Base-by-base conservation (phyloP, 2,888 invertebrate genomes). In the Podabrus alpinus region DNA sequence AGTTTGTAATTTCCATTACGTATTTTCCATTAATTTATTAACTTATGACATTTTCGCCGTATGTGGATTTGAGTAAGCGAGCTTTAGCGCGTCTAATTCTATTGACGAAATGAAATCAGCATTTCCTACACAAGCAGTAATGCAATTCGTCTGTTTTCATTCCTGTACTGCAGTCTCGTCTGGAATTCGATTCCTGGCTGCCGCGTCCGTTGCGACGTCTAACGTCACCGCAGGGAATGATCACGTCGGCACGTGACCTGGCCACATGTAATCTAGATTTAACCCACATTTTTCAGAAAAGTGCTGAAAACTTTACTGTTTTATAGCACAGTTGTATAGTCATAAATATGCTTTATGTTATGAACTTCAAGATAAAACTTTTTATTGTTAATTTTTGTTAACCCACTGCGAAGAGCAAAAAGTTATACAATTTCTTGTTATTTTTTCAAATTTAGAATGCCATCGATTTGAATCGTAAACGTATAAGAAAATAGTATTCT, bases 141-240 rank as follows among this genome's bases (percentile, higher is more conserved):
- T 81, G 81, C 81, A 79, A 79, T 80, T 80, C 77, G 75, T 77
- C 74, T 81, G 81, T 80, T 79, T 77, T 77, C 76, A 77, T 79
- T 78, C 77, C 74, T 75, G 78, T 59, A 67, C 64, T 71, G 80
- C 80, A 75, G 72, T 73, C 70, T 72, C 71, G 71, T 69, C 72
- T 71, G 77, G 78, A 79, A 78, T 79, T 78, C 72, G 78, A 79
- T 79, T 80, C 78, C 75, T 73, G 79, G 77, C 72, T 45, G 76
- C 74, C 75, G 77, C 75, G 80, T 77, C 76, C 78, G 77, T 59
- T 74, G 77, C 80, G 79, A 73, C 80, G 76, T 73, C 78, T 79
- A 79, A 80, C 80, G 76, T 74, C 75, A 68, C 80, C 77, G 60
- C 72, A 69, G 80, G 79, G 79, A 80, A 79, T 79, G 78, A 79